Evolutionary conservation across 2,888 invertebrate genomes (phyloP), one percentile per base, ranked within the genome.

Genomic region (Achlya flavicornis): DNA sequence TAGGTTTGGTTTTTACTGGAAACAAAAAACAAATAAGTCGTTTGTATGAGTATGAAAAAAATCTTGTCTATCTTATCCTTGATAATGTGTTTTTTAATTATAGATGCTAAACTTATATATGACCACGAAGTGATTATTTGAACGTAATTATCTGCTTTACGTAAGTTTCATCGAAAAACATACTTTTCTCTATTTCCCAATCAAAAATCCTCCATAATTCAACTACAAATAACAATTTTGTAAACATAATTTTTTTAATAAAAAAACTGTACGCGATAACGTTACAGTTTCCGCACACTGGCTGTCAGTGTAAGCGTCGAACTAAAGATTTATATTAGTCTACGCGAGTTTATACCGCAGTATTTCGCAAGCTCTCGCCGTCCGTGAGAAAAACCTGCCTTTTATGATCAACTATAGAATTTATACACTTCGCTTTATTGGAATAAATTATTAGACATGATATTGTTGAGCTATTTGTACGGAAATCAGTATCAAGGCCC

Each of bases 281-380:
- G 53, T 10, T n/a, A 53, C 53, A 19, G 19, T 19, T 19, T 10
- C 53, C 10, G 16, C 1, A 19, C 53, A 19, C 53, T 53, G 16
- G 53, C 48, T 53, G 8, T 53, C 16, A 53, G 70, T 72, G 71
- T 58, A 46, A 19, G 62, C 58, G 70, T 75, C 66, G 14, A 63
- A 59, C 71, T 66, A 61, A 67, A 77, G 78, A 78, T 78, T 76
- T 76, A 78, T 75, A 68, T 66, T 71, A 69, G 74, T 77, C 77
- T 75, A 73, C 66, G 71, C 57, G 70, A 72, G 75, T 76, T 74
- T 76, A 77, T 75, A 77, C 69, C 71, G 72, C 71, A 62, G 67
- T 71, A 74, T 76, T 77, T 78, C 71, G 75, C 74, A 7, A 70
- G 66, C 69, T 68, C 67, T 66, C 68, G 63, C 26, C 26, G 26